Base-by-base conservation (phyloP, 2,797 vertebrate genomes). In the Chaetophractus vellerosus region DNA sequence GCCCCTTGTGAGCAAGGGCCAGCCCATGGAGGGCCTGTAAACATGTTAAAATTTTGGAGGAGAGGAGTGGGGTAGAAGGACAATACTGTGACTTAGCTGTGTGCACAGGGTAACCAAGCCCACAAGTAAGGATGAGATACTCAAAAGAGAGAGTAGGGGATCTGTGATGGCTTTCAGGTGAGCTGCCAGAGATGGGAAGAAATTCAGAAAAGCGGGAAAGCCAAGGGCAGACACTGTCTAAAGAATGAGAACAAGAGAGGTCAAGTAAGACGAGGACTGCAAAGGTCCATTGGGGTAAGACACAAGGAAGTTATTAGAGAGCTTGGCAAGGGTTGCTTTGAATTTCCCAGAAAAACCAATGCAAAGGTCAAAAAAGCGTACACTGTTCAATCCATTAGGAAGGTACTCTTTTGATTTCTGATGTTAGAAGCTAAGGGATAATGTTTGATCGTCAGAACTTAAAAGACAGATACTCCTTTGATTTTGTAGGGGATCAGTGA, bases 261-360 rank as follows among this genome's bases (percentile, higher is more conserved):
- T 36, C 50, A 55, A 52, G 28, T 1, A 59, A 31, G 21, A 31
- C 5, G 36, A 50, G 80, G 45, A 16, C 63, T 36, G 61, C 61
- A 31, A 10, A 23, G 4, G 31, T 21, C 76, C 19, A 57, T 2
- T 26, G 85, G 24, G 11, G 9, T 24, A 10, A 64, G 61, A 28
- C 18, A 36, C 4, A 21, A 0, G 8, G 33, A 50, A 57, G 33
- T n/a, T 16, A 1, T 31, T 55, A 64, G 48, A 36, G n/a, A 33
- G 8, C 5, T 4, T 2, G 9, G 16, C n/a, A 55, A 78, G 33
- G 68, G 6, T 26, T 80, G 18, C 26, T 87, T 16, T 16, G 38
- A 45, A 50, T 74, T 91, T 85, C 36, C 72, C 63, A 61, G 61
- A 75, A 94, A 89, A 88, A 74, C 74, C 10, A 84, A 89, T 84